phyloP scores from a whole-genome alignment of 2,797 vertebrate species.

The Sorex maritimensis region DNA sequence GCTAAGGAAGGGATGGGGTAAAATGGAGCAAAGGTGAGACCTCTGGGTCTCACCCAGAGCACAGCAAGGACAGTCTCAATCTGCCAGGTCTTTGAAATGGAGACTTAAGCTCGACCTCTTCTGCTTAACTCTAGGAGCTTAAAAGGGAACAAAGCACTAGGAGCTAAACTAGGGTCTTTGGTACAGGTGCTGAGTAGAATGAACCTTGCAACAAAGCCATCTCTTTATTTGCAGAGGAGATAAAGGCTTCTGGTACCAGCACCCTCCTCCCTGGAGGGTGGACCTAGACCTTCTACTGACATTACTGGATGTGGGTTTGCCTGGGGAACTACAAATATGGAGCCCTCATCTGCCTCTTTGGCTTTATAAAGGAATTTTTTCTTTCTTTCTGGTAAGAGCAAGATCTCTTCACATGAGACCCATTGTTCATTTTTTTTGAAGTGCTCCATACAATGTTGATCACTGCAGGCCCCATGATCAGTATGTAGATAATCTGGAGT shows the following conservation, averaged over 20 bases:
- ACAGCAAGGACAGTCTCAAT: too few species aligned
- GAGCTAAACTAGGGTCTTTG: background rate
- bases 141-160: background rate
- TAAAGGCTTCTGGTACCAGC: background rate
- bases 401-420: background rate
- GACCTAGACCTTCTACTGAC: background rate
- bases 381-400: background rate
- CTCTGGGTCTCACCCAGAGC: too few species aligned
- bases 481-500: too few species aligned
- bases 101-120: too few species aligned
- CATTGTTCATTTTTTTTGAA: background rate
- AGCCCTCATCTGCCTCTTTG: background rate
- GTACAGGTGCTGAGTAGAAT: background rate
- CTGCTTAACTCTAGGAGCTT: too few species aligned
- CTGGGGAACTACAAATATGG: background rate
- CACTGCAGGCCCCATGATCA: too few species aligned
- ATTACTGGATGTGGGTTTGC: background rate
- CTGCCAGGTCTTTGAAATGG: too few species aligned
- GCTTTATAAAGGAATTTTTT: background rate
- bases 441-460: background rate
- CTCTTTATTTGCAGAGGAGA: background rate
- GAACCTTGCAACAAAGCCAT: background rate
- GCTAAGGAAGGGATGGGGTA: too few species aligned
- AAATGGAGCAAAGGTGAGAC: too few species aligned
- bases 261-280: background rate